Conservation (phyloP, 2,113 vertebrate species). For the Cryptoleucopteryx plumbea region DNA sequence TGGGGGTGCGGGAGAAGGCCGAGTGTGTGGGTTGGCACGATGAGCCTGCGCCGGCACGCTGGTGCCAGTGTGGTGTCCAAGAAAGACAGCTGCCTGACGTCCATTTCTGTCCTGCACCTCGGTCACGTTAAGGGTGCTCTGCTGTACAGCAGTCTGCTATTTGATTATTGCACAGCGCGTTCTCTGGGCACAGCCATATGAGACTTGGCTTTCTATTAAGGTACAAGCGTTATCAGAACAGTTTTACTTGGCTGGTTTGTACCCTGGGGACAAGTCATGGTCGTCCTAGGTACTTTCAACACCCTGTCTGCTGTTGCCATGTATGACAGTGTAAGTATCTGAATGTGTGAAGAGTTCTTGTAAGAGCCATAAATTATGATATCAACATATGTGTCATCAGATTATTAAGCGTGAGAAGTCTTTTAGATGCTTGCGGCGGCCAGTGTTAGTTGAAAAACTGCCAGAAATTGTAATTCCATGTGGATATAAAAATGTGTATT, state of each 20-base stretch:
- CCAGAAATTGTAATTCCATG: not conserved
- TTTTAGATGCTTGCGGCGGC: not conserved
- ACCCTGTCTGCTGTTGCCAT: slow-evolving; percentile 75
- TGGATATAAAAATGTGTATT: not conserved
- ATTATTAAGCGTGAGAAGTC: slow-evolving; percentile 3
- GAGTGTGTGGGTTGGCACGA: not conserved
- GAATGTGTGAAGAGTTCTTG: slow-evolving; percentile 1
- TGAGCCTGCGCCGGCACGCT: not conserved
- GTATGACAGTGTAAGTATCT: slow-evolving; percentile 62
- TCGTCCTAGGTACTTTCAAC: slow-evolving; percentile 72
- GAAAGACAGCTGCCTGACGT: not conserved
- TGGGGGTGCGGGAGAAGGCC: not conserved
- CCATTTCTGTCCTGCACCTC: not conserved
- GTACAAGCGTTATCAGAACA: not conserved
- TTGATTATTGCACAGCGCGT: fast-evolving
- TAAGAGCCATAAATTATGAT: slow-evolving; percentile 23
- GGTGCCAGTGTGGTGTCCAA: not conserved
- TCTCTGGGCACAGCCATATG: fast-evolving
- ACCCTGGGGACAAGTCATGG: not conserved
- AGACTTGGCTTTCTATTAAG: not conserved
- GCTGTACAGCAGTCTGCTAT: not conserved
- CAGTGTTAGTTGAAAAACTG: not conserved
- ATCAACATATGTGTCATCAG: slow-evolving; percentile 26
- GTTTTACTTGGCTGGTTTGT: not conserved
- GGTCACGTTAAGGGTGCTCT: not conserved